Percentiles rank a stretch among this genome's conserved stretches.
phyloP scores from a whole-genome alignment of 2,113 vertebrate species.

The Bos indicus region DNA sequence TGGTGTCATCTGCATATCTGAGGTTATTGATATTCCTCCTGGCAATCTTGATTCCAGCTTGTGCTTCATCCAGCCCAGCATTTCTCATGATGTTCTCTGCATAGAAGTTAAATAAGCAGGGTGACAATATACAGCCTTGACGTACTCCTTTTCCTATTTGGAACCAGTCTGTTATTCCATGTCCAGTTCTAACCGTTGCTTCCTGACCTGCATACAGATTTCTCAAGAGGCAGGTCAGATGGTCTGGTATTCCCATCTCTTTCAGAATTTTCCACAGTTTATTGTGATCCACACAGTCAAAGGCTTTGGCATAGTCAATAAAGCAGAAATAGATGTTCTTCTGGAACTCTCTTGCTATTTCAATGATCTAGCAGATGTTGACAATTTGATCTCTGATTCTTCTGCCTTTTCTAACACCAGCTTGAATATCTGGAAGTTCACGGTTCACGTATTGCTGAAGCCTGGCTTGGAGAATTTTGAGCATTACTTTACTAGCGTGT shows the following conservation, averaged over 20 bases:
- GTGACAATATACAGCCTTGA: neutral
- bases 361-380: rapidly evolving
- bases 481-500: neutral
- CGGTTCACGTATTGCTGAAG: neutral
- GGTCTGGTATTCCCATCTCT: neutral
- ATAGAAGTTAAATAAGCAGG: neutral
- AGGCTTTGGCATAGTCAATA: neutral
- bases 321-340: neutral
- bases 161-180: neutral
- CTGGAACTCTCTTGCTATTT: neutral
- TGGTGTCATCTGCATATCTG: neutral
- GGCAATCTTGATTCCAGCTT: neutral
- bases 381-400: neutral
- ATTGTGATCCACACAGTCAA: neutral
- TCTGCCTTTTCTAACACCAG: neutral
- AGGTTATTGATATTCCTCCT: neutral
- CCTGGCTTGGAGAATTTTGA: neutral
- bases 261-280: neutral
- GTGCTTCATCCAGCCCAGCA: neutral
- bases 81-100: neutral
- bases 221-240: neutral
- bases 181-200: neutral
- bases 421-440: neutral
- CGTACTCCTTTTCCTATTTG: neutral
- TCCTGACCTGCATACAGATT: neutral